phyloP scores from a whole-genome alignment of 1,140 invertebrate species.

The Carposina sasakii region DNA sequence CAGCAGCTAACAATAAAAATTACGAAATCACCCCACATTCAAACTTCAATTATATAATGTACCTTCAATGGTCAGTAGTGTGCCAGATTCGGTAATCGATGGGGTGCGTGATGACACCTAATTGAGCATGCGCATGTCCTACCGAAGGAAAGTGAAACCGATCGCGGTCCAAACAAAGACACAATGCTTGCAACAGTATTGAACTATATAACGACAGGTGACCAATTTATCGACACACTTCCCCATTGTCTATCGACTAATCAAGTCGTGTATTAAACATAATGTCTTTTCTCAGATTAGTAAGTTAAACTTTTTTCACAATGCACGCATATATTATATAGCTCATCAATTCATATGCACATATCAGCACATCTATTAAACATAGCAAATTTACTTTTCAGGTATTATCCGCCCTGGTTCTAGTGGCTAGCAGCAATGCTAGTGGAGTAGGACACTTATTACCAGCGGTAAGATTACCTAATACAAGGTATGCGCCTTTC shows the following conservation, averaged over 20 bases:
- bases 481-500: constrained; percentile 61
- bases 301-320: no score
- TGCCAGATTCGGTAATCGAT: constrained; percentile 50
- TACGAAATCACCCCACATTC: constrained; percentile 34
- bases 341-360: no score
- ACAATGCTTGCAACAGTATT: constrained; percentile 65
- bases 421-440: constrained; percentile 56
- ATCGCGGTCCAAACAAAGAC: constrained; percentile 32
- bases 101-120: constrained; percentile 47
- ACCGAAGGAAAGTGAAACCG: constrained; percentile 66
- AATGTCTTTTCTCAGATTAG: constrained; percentile 57
- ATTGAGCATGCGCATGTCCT: constrained; percentile 60
- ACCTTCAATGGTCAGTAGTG: constrained; percentile 41
- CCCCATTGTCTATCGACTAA: constrained; percentile 42
- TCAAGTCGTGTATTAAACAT: constrained; percentile 42
- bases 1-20: no score
- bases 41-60: constrained; percentile 50
- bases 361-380: no score
- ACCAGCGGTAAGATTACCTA: constrained; percentile 44
- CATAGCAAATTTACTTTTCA: constrained; percentile 35
- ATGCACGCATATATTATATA: no score
- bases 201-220: constrained; percentile 65
- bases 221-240: constrained; percentile 51
- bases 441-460: constrained; percentile 51
- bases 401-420: constrained; percentile 36